Base-by-base conservation (phyloP, 2,113 vertebrate species). In the Notiomystis cincta region DNA sequence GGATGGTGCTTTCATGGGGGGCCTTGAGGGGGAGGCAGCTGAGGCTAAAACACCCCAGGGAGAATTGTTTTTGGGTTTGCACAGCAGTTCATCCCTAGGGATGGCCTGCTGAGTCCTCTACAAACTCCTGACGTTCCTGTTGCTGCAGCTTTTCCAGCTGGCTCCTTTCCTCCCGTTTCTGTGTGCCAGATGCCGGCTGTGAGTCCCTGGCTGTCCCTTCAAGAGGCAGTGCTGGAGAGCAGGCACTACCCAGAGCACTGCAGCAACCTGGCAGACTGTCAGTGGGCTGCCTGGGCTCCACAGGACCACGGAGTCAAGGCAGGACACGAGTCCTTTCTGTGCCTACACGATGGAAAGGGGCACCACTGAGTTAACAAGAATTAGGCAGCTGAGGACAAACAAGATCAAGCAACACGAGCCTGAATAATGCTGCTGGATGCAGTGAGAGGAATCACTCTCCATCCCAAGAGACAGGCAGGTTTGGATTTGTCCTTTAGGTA, bases 251-350 rank as follows among this genome's bases (percentile, higher is more conserved):
- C 99, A 47, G 93, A 98, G 65, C 71, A 53, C 86, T 99, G 99
- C 95, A 97, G 79, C 45, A 96, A 98, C 61, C 69, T 96, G 95
- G 97, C 98, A 35, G 38, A 89, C 47, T 98, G 98, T 87, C 98
- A 96, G 13, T 99, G 99, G 98, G 91, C 98, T 60, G 93, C 99
- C 90, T 97, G 98, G 53, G 98, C 98, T 27, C 98, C 98, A 19
- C 65, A 90, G 16, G 93, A 97, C 65, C 96, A 98, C 9, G 42
- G 98, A 30, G 96, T 98, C 57, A 98, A 99, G 99, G 98, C 98
- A 98, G 71, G 82, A n/a, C 15, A 37, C 2, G 35, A 54, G 24
- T 7, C 13, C 11, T 48, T 75, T 19, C 31, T 33, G 22, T 30
- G 13, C 21, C 60, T 69, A 3, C 20, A 37, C 27, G 66, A 27